Evolutionary conservation across 2,888 invertebrate genomes (phyloP).

Genomic region (Leptopterna dolabrata): DNA sequence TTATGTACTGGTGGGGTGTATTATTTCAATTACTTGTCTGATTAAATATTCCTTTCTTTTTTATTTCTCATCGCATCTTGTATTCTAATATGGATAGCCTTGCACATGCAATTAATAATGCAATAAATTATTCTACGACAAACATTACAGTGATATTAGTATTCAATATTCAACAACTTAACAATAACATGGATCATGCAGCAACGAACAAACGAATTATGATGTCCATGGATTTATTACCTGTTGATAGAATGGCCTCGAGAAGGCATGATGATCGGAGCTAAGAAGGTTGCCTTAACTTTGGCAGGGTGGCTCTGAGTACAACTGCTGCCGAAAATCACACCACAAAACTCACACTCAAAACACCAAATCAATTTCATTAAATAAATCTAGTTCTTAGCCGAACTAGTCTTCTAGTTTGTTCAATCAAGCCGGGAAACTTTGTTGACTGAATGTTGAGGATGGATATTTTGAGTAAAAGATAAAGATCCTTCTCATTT

Average conservation of each 20-base stretch:
- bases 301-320: slow-evolving; percentile 65
- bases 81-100: too few species aligned
- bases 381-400: background rate
- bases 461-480: too few species aligned
- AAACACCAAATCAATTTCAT: slow-evolving; percentile 13
- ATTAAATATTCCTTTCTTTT: too few species aligned
- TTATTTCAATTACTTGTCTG: too few species aligned
- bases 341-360: slow-evolving; percentile 55
- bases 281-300: slow-evolving; percentile 58
- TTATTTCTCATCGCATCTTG: too few species aligned
- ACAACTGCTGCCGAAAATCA: slow-evolving; percentile 54
- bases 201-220: background rate
- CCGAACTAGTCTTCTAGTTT: background rate
- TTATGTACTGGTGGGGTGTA: too few species aligned
- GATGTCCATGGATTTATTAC: slow-evolving; percentile 66
- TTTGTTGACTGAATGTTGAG: background rate
- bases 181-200: too few species aligned
- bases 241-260: slow-evolving; percentile 72
- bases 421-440: background rate
- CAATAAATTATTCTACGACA: too few species aligned
- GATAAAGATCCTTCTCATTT: too few species aligned
- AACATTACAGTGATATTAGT: too few species aligned
- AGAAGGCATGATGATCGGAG: slow-evolving; percentile 67
- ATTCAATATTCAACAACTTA: too few species aligned
- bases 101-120: too few species aligned